phyloP scores from a whole-genome alignment of 2,797 vertebrate genomes.

The Scolopax rusticola region DNA sequence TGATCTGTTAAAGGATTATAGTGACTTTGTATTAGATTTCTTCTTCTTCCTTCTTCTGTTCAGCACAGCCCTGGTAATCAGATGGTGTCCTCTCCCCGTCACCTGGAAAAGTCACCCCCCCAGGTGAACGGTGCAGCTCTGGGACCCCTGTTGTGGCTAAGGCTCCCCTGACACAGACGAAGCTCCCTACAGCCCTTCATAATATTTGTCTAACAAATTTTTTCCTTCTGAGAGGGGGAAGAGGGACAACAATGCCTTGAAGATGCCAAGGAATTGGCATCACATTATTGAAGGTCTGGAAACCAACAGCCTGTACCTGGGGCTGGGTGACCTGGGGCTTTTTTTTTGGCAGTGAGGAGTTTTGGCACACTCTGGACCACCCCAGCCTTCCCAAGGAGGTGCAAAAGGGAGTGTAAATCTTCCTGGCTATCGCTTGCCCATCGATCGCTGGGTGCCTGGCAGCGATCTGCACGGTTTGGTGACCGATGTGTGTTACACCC shows the following conservation, averaged over 20 bases:
- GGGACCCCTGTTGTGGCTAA: too few relatives aligned
- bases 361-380: not conserved
- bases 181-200: not conserved
- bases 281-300: not conserved
- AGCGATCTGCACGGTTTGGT: not conserved
- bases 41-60: not conserved
- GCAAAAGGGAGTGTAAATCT: not conserved
- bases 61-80: not conserved
- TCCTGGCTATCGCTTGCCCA: not conserved
- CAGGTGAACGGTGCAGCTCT: accelerated
- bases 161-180: not conserved
- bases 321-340: not conserved
- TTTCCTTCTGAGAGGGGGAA: not conserved
- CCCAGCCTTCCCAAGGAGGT: not conserved
- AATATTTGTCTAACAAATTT: not conserved
- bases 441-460: not conserved
- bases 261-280: not conserved
- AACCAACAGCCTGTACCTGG: not conserved
- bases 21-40: not conserved
- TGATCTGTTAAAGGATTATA: not conserved
- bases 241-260: not conserved
- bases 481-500: not conserved
- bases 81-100: not conserved
- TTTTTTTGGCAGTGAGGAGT: not conserved
- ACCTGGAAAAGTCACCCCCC: not conserved